Evolutionary conservation across 2,888 invertebrate species (phyloP).

Genomic region (Zaprionus bogoriensis): DNA sequence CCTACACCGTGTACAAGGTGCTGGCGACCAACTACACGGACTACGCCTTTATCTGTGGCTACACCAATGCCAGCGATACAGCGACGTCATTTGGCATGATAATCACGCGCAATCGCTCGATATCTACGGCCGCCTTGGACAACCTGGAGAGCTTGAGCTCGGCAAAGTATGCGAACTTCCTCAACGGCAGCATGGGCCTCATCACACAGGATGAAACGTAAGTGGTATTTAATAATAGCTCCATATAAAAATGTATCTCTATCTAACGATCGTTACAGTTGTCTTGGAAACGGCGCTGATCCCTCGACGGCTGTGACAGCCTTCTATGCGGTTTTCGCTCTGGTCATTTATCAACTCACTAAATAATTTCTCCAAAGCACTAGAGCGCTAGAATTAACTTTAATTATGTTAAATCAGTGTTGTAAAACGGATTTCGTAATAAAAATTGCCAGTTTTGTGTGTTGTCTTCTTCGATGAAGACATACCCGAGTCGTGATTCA

Average conservation of each 20-base stretch:
- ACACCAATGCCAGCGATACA: constrained; percentile 58
- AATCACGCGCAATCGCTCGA: constrained; percentile 51
- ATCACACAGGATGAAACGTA: constrained; percentile 62
- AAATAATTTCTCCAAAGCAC: no score
- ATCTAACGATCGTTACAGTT: constrained; percentile 10
- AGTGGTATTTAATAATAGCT: not conserved
- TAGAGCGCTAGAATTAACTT: no score
- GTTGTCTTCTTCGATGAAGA: not conserved
- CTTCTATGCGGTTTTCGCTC: constrained; percentile 32
- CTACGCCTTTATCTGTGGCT: constrained; percentile 71
- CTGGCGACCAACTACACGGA: constrained; percentile 64
- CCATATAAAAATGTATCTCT: not conserved
- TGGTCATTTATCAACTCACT: constrained; percentile 22
- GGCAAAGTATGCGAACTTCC: constrained; percentile 40
- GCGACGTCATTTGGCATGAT: constrained; percentile 57
- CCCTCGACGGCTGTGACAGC: constrained; percentile 16
- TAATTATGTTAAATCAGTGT: not conserved
- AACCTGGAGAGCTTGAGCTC: constrained; percentile 36
- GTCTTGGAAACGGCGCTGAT: constrained; percentile 35
- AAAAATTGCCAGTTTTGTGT: not conserved
- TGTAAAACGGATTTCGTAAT: not conserved
- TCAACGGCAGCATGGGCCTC: constrained; percentile 56
- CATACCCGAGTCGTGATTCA: not conserved
- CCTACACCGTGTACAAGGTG: constrained; percentile 57
- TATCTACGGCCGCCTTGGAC: constrained; percentile 34